Evolutionary conservation across 2,797 vertebrate genomes (phyloP), one percentile per base, ranked within the genome.

Genomic region (Xiphorhynchus erythropygius): DNA sequence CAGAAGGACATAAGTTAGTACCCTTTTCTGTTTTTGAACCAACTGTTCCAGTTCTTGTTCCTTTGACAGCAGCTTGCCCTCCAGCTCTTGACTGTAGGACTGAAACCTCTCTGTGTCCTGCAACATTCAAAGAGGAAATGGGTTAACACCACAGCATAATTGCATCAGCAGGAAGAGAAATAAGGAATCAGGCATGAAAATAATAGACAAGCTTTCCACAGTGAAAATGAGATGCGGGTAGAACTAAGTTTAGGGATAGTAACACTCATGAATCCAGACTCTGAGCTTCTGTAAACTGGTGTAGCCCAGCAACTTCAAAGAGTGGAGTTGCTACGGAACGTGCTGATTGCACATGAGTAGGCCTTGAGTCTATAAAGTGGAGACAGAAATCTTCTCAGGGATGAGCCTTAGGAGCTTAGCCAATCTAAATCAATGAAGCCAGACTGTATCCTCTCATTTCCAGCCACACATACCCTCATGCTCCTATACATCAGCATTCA

Each of bases 61-160:
- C 97, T 99, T 99, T 44, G 93, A 94, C 32, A 93, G 95, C 64
- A 99, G 98, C 93, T 98, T 98, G 80, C 94, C 71, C 80, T 99
- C 98, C 92, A 99, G 94, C 35, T 98, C 98, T 75, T 98, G 98
- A 95, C 99, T 99, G 79, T 96, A 98, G 74, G 98, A 98, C 78
- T 98, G 97, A 96, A 98, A 99, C 35, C 96, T 96, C 97, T 99
- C 98, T 0, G 98, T 98, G 95, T 99, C 99, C 99, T 99, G 91
- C 28, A 94, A 74, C 84, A 84, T 42, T 68, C 65, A n/a, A 90
- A 93, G 41, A 87, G 28, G 27, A 70, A 83, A 68, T 6, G 0
- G 7, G 69, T 87, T 94, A 92, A 55, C 21, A 47, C 75, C 88
- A 82, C 13, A 69, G 63, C 23, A 60, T 4, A 24, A 62, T 9